Evolutionary conservation across 2,797 vertebrate species (phyloP).

Genomic region (Paratrypauchen microcephalus): DNA sequence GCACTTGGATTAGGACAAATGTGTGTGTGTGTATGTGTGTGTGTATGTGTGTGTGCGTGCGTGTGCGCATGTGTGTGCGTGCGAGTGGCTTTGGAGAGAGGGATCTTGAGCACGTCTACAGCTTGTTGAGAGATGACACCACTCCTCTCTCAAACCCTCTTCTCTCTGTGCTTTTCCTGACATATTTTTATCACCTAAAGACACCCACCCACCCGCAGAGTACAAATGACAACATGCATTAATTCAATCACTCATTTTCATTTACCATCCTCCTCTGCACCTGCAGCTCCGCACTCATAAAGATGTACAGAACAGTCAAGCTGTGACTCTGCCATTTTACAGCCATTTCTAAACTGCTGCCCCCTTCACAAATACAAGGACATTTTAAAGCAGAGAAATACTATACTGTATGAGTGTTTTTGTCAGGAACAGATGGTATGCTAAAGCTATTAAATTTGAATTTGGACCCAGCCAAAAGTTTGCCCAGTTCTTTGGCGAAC

Average conservation of each 20-base stretch:
- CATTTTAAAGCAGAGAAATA: background rate
- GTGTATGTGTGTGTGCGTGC: constrained; percentile 11
- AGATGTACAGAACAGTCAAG: background rate
- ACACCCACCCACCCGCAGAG: background rate
- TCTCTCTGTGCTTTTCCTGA: background rate
- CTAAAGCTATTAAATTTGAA: background rate
- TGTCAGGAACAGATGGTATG: background rate
- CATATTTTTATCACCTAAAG: constrained; percentile 8
- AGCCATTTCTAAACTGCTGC: constrained; percentile 2
- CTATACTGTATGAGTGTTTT: background rate
- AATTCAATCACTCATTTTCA: constrained; percentile 6
- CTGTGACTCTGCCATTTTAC: constrained; percentile 6
- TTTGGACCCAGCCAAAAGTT: background rate
- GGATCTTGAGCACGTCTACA: constrained; percentile 61
- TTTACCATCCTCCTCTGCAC: constrained; percentile 7
- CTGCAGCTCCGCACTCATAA: background rate
- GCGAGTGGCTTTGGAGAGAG: constrained; percentile 50
- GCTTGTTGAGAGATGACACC: constrained; percentile 36
- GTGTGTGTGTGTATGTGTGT: constrained; percentile 27
- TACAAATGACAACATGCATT: constrained; percentile 15
- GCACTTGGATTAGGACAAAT: constrained; percentile 48
- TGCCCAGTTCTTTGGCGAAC: background rate
- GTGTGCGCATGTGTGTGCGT: constrained; percentile 25
- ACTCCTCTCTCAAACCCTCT: constrained; percentile 5
- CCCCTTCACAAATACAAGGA: background rate